Evolutionary conservation across 2,888 invertebrate species (phyloP).

Genomic region (Folsomia candida): DNA sequence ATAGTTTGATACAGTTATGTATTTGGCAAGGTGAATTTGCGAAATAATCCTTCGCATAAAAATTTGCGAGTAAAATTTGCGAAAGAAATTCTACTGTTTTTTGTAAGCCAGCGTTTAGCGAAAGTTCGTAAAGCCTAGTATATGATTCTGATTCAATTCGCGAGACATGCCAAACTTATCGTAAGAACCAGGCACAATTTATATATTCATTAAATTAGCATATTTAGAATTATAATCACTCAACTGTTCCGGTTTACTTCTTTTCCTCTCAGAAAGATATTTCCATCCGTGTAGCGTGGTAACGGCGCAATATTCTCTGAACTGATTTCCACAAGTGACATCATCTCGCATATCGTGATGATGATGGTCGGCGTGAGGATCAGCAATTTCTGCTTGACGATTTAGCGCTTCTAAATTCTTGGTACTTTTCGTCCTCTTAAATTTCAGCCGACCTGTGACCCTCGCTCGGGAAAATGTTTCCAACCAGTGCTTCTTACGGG

Average conservation of each 20-base stretch:
- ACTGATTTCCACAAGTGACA: slow-evolving; percentile 33
- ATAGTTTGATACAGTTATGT: too few species aligned
- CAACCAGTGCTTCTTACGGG: not conserved
- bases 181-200: too few species aligned
- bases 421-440: slow-evolving; percentile 18
- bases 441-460: slow-evolving; percentile 33
- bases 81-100: too few species aligned
- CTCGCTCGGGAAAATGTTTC: slow-evolving; percentile 9
- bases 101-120: too few species aligned
- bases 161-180: too few species aligned
- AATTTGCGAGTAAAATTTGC: too few species aligned
- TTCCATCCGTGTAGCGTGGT: slow-evolving; percentile 46
- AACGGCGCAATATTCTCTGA: slow-evolving; percentile 39
- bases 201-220: too few species aligned
- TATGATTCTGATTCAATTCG: too few species aligned
- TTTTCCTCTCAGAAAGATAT: slow-evolving; percentile 41
- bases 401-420: slow-evolving; percentile 22
- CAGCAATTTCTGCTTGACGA: not conserved
- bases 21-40: too few species aligned
- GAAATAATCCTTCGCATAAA: too few species aligned
- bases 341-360: slow-evolving; percentile 13
- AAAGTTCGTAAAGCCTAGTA: too few species aligned
- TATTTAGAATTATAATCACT: too few species aligned
- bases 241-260: slow-evolving; percentile 41
- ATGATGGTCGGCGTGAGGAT: not conserved